phyloP scores from a whole-genome alignment of 2,113 vertebrate species.

The Acanthochromis polyacanthus region DNA sequence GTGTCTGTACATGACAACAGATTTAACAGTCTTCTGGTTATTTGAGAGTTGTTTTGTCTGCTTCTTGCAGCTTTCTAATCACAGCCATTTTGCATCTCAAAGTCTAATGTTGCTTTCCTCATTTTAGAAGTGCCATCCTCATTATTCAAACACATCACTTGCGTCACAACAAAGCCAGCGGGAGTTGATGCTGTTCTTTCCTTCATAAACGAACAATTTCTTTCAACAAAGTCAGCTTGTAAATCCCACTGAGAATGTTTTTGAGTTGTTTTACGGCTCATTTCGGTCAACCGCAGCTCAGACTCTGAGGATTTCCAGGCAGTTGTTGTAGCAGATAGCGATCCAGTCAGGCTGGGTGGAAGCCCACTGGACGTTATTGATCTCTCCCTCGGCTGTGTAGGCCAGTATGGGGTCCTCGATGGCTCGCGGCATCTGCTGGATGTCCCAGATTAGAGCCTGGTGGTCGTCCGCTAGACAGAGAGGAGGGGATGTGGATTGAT shows the following conservation, averaged over 20 bases:
- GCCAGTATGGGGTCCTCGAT: conserved; percentile 99
- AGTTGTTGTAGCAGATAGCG: conserved; percentile 99
- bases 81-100: not conserved
- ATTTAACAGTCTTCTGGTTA: not conserved
- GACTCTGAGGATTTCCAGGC: conserved; percentile 92
- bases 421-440: conserved; percentile 99
- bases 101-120: not conserved
- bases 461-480: conserved; percentile 93
- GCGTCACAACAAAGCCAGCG: conserved; percentile 8
- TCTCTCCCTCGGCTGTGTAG: conserved; percentile 98
- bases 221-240: not conserved
- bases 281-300: conserved; percentile 30
- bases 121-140: not conserved
- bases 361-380: conserved; percentile 99
- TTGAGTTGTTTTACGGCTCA: not conserved
- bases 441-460: conserved; percentile 99
- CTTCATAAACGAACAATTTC: conserved; percentile 2
- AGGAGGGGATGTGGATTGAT: conserved; percentile 33
- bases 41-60: conserved; percentile 13
- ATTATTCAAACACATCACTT: conserved; percentile 12
- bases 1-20: conserved; percentile 3
- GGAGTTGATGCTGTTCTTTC: conserved; percentile 2
- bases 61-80: conserved; percentile 16
- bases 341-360: conserved; percentile 99
- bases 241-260: conserved; percentile 24